Base-by-base conservation (phyloP, 2,113 vertebrate species). In the Ceuthmochares aereus region DNA sequence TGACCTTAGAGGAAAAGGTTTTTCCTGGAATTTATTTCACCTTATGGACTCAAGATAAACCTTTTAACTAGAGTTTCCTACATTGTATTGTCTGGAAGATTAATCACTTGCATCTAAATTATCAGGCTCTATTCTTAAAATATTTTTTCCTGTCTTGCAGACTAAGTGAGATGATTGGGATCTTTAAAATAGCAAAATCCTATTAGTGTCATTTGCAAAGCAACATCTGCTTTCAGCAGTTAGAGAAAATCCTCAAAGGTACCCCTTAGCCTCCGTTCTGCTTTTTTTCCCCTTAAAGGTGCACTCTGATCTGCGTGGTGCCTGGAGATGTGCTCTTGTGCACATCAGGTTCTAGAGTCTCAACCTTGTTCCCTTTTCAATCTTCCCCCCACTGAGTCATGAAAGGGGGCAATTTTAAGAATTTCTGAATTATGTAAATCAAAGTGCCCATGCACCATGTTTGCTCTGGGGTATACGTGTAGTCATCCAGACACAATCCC, bases 181-280 rank as follows among this genome's bases (percentile, higher is more conserved):
- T 79, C 74, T 93, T 81, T 68, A 69, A 93, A 83, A 52, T 2
- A 91, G 45, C 10, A 93, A 87, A 87, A 89, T 90, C n/a, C 22
- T 60, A 4, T 72, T 72, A 27, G 5, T 40, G 25, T 74, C 12
- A 51, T 92, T 67, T 91, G 56, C 36, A 80, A 75, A 78, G n/a
- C 25, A 92, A n/a, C 34, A 25, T 58, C 82, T 89, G 79, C 81
- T 51, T 95, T 90, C 37, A 60, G 32, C 80, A 79, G 30, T 55
- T 55, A 32, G 40, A 74, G 59, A 27, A 84, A 76, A 23, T 81
- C 45, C 77, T 87, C 66, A 82, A 73, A 94, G 68, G 37, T 55
- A 56, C 27, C 43, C 16, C 51, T 58, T 49, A 60, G 40, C 20
- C 51, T 17, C 8, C 43, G 56, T 36, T 89, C 78, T 54, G 22